phyloP scores from a whole-genome alignment of 2,113 vertebrate genomes.

The Hemicordylus capensis region DNA sequence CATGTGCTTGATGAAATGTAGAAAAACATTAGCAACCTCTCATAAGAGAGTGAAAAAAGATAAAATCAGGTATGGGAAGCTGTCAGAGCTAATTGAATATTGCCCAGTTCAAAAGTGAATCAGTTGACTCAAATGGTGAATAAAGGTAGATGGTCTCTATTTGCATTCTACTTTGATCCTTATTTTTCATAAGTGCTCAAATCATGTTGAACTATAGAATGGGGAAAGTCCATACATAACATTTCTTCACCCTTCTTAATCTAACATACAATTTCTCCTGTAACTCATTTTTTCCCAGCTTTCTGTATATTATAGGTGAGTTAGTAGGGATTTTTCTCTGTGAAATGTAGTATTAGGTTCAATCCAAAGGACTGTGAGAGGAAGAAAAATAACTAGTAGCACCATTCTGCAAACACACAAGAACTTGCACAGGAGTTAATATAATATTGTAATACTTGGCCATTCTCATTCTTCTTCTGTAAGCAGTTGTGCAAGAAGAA shows the following conservation, averaged over 20 bases:
- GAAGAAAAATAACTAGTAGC: neutral
- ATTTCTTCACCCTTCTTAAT: neutral
- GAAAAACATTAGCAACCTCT: constrained; percentile 9
- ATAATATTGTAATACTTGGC: neutral
- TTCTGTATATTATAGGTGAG: neutral
- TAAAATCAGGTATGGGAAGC: neutral
- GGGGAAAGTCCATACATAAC: neutral
- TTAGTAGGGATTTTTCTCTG: neutral
- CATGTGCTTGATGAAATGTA: neutral
- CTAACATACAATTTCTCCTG: neutral
- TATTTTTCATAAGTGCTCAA: neutral
- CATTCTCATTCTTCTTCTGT: neutral
- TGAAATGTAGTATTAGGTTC: neutral
- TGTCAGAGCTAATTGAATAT: constrained; percentile 37
- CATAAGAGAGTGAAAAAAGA: neutral
- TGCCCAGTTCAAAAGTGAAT: constrained; percentile 6
- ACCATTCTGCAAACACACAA: neutral
- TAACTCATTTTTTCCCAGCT: neutral
- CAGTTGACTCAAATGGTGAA: neutral
- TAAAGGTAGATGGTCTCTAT: neutral
- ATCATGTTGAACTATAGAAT: neutral
- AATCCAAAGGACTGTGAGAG: neutral
- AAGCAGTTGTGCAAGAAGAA: neutral
- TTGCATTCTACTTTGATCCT: constrained; percentile 24
- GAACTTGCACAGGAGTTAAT: neutral